Evolutionary conservation across 2,113 vertebrate species (phyloP).

Genomic region (Notarius lentiginosus): DNA sequence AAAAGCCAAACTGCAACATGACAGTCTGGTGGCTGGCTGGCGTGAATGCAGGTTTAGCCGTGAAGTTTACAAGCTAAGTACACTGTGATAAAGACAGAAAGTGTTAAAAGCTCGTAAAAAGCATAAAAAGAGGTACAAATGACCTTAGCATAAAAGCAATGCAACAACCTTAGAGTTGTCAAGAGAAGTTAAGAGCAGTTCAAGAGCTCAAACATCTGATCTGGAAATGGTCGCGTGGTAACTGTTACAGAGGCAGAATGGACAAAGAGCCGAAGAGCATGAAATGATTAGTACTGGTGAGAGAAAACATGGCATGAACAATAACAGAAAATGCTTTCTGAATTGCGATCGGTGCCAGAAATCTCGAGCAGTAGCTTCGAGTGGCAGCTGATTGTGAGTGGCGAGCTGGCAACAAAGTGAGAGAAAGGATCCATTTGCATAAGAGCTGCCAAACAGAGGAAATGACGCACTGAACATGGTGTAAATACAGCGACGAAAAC

Average conservation of each 20-base stretch:
- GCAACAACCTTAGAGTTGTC: neutral
- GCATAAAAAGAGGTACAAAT: neutral
- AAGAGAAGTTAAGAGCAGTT: slow-evolving; percentile 11
- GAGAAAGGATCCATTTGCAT: slow-evolving; percentile 55
- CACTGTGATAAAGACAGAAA: neutral
- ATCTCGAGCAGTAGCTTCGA: slow-evolving; percentile 40
- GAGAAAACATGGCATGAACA: slow-evolving; percentile 26
- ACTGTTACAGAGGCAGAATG: slow-evolving; percentile 19
- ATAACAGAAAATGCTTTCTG: slow-evolving; percentile 39
- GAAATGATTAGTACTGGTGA: slow-evolving; percentile 29
- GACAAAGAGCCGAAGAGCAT: slow-evolving; percentile 29
- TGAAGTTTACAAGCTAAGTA: neutral
- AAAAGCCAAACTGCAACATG: neutral
- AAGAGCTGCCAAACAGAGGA: slow-evolving; percentile 53
- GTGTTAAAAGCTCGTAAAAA: neutral
- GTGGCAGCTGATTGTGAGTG: slow-evolving; percentile 48
- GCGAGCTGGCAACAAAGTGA: slow-evolving; percentile 41
- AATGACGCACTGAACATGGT: slow-evolving; percentile 46
- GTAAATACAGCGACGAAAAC: slow-evolving; percentile 42
- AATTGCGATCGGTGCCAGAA: slow-evolving; percentile 29
- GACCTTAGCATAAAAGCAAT: neutral
- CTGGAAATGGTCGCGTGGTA: slow-evolving; percentile 30
- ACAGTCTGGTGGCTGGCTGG: neutral
- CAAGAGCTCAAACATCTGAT: slow-evolving; percentile 21
- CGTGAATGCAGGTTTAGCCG: neutral